Evolutionary conservation across 2,888 invertebrate genomes (phyloP), one percentile per base, ranked within the genome.

Genomic region (Latrodectus hesperus): DNA sequence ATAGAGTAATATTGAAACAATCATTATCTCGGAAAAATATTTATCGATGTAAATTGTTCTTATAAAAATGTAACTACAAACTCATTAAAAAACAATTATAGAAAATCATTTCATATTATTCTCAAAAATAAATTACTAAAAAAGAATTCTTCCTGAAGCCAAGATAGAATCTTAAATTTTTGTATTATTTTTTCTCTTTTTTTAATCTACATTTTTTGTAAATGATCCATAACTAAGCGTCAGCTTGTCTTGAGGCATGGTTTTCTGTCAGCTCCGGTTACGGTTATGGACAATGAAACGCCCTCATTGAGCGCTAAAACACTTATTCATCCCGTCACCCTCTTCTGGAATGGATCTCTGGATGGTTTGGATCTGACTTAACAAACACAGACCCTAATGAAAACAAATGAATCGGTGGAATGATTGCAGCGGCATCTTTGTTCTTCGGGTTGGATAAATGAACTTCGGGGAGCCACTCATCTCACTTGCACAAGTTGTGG

Each of bases 381-480:
- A 79, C 84, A 79, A 85, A 73, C 84, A 68, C 60, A 53, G 84
- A 10, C n/a, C 79, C 79, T 85, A 85, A 85, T 85, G 79, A 74
- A 85, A 85, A 85, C 74, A 60, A 79, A 85, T 85, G 84, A 70
- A 55, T 55, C 72, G 53, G 11, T 14, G 60, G 12, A 60, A 11
- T 60, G 38, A 38, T 38, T 38, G 38, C 6, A 38, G 38, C 38
- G 38, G 38, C 38, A 38, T 38, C 38, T 38, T 38, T 38, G 6
- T 38, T 38, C 38, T 38, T 1, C 38, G 38, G 38, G 38, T 38
- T 38, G 38, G 38, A 38, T 38, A 38, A 38, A 38, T 38, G 38
- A 38, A 38, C 38, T 38, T 38, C 6, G 38, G 38, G 38, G 38
- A 38, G 38, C 38, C 38, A 38, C 38, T 38, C 38, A 38, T 38